A percentile compares a stretch with the other conserved stretches of the same genome.
phyloP scores from a whole-genome alignment of 2,888 invertebrate genomes.

The Chrysolina oricalcia region DNA sequence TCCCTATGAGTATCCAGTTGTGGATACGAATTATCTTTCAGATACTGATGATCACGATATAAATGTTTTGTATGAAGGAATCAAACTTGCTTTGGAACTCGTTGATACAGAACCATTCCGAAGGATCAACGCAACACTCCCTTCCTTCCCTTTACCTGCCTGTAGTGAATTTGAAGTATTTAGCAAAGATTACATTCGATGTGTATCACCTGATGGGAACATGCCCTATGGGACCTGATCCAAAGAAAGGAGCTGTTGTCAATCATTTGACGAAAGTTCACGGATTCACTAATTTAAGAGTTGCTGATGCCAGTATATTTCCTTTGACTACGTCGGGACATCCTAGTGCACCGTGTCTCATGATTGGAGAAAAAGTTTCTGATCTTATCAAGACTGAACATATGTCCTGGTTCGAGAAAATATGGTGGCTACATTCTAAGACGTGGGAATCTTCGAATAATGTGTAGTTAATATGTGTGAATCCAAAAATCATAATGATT shows the following conservation, averaged over 20 bases:
- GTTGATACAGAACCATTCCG: constrained; percentile 73
- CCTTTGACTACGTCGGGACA: constrained; percentile 78
- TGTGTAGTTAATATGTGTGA: too few species aligned
- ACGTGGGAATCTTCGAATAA: too few species aligned
- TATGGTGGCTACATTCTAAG: background rate
- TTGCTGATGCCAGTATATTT: constrained; percentile 80
- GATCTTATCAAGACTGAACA: constrained; percentile 67
- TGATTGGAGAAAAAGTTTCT: constrained; percentile 81
- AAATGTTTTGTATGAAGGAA: constrained; percentile 73
- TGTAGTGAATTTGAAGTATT: constrained; percentile 29
- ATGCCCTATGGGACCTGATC: constrained; percentile 79
- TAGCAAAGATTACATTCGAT: constrained; percentile 36
- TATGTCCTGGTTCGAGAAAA: background rate
- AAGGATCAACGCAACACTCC: constrained; percentile 72
- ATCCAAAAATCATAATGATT: too few species aligned
- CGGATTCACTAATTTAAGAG: constrained; percentile 75
- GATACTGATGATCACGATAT: constrained; percentile 73
- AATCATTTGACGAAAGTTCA: constrained; percentile 76
- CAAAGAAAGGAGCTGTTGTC: constrained; percentile 77
- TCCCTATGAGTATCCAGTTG: constrained; percentile 69
- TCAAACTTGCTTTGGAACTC: constrained; percentile 68
- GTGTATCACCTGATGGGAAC: constrained; percentile 79
- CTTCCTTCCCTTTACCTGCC: constrained; percentile 34
- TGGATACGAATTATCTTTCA: constrained; percentile 79
- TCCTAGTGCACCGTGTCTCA: constrained; percentile 79